Base-by-base conservation (phyloP, 2,888 invertebrate species). In the Acrobasis repandana region DNA sequence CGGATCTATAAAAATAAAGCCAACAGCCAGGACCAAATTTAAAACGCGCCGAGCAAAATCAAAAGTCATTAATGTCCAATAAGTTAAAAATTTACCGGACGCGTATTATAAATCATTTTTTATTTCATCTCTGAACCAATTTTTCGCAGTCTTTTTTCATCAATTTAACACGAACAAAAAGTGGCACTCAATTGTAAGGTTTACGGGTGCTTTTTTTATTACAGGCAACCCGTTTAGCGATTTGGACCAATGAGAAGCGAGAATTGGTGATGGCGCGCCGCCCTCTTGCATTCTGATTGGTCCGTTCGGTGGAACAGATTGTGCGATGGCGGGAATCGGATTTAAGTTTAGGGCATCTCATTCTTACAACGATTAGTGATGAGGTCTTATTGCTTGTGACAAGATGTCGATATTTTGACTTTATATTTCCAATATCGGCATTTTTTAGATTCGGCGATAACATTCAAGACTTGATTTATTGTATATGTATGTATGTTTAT, bases 41-140 rank as follows among this genome's bases (percentile, higher is more conserved):
- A 81, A 86, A 86, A 81, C 66, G 63, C 65, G 75, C 74, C 73
- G 74, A 69, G 78, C 82, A 82, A 89, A 90, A 90, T 92, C 91
- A 90, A 85, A 90, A 90, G 85, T 89, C 88, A 90, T 92, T 90
- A 91, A 83, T 75, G 86, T 92, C 85, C 86, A 89, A 90, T 91
- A 90, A 89, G 88, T 92, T 91, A 88, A 89, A 90, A 90, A 88
- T 88, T 89, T 87, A 85, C 83, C 79, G 81, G 84, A 79, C 80
- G 76, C 76, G 73, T 77, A 82, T 88, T 86, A 90, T 92, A 92
- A 92, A 92, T 92, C 91, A 92, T 90, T 89, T 88, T 89, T 86
- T 88, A 87, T 89, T 88, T 85, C 88, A 87, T 88, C 85, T 86
- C 86, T 75, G 79, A 81, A 83, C 81, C 84, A 86, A 87, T 86